Evolutionary conservation across 2,113 vertebrate species (phyloP), one percentile per base, ranked within the genome.

Genomic region (Aspiorhynchus laticeps): DNA sequence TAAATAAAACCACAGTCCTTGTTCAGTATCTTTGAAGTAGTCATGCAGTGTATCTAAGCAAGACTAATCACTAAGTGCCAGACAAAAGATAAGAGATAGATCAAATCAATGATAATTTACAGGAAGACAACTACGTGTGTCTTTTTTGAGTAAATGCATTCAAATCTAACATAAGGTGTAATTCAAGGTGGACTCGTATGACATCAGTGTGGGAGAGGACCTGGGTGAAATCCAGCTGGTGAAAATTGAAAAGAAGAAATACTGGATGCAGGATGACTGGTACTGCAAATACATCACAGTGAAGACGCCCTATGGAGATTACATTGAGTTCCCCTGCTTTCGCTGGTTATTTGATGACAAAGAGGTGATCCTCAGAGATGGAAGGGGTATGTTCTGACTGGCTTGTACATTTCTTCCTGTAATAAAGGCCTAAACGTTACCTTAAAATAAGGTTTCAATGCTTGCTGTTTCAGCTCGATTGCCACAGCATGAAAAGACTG

Each of bases 251-350:
- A 99, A 99, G 91, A 96, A 96, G 75, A 99, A 98, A 87, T 99
- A 99, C 88, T 98, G 97, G 97, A 90, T 97, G 51, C 94, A 95
- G 0, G 97, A 99, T 24, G 97, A 99, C 92, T 99, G 98, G 98
- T 98, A 98, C 93, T 97, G 99, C 85, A 97, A 92, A 90, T 96
- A 97, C 56, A 53, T 99, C 90, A 97, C 97, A 0, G 95, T 99
- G 83, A 99, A 99, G 92, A 98, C 96, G 0, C 98, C 98, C 0
- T 2, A 56, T 0, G 98, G 97, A 76, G 97, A 99, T 17, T 96
- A 98, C 71, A 3, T 98, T 12, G 97, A 99, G 90, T 99, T 98
- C 86, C 98, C 98, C 0, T 99, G 98, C 92, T 99, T 98, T 91
- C 95, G 96, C 46, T 99, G 98, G 98, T 93, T 99, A 90, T 94